These are phyloP conservation scores for Holothuria glaberrima DNA, from an alignment of 35 echinoderm and acorn worm genomes.

Conservation along the genomic window DNA sequence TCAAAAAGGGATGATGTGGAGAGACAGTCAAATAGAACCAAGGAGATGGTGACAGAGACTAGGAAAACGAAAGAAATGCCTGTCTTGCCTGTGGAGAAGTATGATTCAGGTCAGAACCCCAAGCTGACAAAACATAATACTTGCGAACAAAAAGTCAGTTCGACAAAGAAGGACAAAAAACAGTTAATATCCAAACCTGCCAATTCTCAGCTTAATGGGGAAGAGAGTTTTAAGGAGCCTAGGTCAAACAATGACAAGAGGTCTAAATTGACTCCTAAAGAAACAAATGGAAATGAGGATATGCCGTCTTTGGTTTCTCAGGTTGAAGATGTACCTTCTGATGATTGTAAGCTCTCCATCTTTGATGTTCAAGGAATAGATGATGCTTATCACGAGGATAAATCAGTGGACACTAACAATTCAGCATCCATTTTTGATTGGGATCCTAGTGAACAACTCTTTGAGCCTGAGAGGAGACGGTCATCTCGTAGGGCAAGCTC, in stretches of 20 bases:
- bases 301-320: not conserved
- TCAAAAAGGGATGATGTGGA: too few species aligned
- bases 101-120: too few species aligned
- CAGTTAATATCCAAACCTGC: too few species aligned
- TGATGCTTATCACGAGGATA: constrained; percentile 20
- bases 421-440: constrained; percentile 37
- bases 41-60: too few species aligned
- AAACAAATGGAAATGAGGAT: not conserved
- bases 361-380: constrained; percentile 50
- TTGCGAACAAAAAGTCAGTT: too few species aligned
- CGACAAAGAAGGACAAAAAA: too few species aligned
- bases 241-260: not conserved
- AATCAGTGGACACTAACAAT: constrained; percentile 10
- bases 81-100: constrained; percentile 11
- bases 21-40: too few species aligned
- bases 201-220: not conserved
- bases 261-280: not conserved
- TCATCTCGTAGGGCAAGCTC: constrained; percentile 19
- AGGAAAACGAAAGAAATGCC: not conserved
- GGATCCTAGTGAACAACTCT: constrained; percentile 35
- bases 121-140: too few species aligned
- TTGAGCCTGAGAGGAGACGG: not conserved
- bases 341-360: constrained; percentile 1
- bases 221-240: not conserved
- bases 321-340: not conserved